Conservation (phyloP, 2,888 invertebrate species). For the Himalopsyche kuldschensis region DNA sequence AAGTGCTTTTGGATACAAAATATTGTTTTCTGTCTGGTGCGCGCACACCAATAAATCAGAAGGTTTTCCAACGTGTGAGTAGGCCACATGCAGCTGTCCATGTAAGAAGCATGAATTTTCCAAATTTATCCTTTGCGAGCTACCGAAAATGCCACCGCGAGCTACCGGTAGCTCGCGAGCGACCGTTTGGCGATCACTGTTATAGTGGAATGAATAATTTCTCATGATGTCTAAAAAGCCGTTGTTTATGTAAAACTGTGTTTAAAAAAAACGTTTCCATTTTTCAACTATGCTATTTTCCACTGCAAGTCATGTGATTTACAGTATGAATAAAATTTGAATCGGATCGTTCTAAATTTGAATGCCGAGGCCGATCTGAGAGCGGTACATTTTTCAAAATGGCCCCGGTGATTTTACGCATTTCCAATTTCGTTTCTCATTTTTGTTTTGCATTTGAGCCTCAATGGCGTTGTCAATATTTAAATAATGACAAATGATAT, state of each 20-base stretch:
- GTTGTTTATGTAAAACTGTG: not conserved
- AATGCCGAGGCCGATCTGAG: slow-evolving; percentile 24
- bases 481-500: not conserved
- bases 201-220: too few relatives aligned
- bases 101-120: too few relatives aligned
- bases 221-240: not conserved
- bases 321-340: slow-evolving; percentile 18
- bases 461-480: slow-evolving; percentile 1
- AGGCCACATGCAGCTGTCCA: too few relatives aligned
- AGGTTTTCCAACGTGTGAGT: too few relatives aligned
- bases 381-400: slow-evolving; percentile 29
- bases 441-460: not conserved
- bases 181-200: too few relatives aligned
- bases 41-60: too few relatives aligned
- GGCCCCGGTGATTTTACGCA: slow-evolving; percentile 18
- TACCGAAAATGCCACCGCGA: too few relatives aligned
- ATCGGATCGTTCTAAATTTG: slow-evolving; percentile 26
- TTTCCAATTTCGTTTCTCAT: slow-evolving; percentile 25
- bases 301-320: not conserved
- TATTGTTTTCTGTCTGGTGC: too few relatives aligned
- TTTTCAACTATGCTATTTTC: not conserved
- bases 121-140: too few relatives aligned
- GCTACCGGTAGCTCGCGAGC: too few relatives aligned
- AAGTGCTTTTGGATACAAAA: too few relatives aligned
- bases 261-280: not conserved